Conservation (phyloP, 1,140 invertebrate genomes). For the Lepidurus packardi region DNA sequence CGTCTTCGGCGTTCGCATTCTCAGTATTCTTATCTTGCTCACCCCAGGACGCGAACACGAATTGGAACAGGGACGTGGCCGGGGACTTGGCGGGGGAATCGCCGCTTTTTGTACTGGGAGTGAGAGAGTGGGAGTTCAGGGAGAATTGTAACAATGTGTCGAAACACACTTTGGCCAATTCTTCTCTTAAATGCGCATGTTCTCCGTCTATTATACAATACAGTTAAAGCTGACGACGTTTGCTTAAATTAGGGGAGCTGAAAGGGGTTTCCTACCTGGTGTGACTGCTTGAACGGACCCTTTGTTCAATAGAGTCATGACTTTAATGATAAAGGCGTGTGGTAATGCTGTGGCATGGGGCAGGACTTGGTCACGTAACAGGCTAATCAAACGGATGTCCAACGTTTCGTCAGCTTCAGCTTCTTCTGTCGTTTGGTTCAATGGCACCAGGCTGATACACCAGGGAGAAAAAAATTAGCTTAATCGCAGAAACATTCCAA, state of each 20-base stretch:
- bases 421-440: slow-evolving; percentile 70
- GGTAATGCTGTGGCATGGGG: slow-evolving; percentile 73
- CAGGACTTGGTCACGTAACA: slow-evolving; percentile 77
- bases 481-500: neutral
- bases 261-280: slow-evolving; percentile 43
- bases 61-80: slow-evolving; percentile 55
- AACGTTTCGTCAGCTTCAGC: slow-evolving; percentile 74
- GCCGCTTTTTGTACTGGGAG: slow-evolving; percentile 35
- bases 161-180: slow-evolving; percentile 93
- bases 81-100: slow-evolving; percentile 45
- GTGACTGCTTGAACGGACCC: slow-evolving; percentile 90
- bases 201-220: slow-evolving; percentile 61
- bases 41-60: slow-evolving; percentile 37
- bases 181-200: slow-evolving; percentile 76
- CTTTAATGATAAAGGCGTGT: slow-evolving; percentile 75
- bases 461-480: slow-evolving; percentile 24
- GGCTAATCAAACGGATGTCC: slow-evolving; percentile 79
- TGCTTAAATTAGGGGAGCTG: neutral
- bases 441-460: slow-evolving; percentile 48
- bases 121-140: slow-evolving; percentile 40
- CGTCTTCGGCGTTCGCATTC: slow-evolving; percentile 41
- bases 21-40: slow-evolving; percentile 46
- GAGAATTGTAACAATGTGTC: slow-evolving; percentile 94
- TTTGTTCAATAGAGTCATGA: slow-evolving; percentile 84
- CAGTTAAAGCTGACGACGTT: neutral